Base-by-base conservation (phyloP, 2,888 invertebrate genomes). In the Epistrophella euchroma region DNA sequence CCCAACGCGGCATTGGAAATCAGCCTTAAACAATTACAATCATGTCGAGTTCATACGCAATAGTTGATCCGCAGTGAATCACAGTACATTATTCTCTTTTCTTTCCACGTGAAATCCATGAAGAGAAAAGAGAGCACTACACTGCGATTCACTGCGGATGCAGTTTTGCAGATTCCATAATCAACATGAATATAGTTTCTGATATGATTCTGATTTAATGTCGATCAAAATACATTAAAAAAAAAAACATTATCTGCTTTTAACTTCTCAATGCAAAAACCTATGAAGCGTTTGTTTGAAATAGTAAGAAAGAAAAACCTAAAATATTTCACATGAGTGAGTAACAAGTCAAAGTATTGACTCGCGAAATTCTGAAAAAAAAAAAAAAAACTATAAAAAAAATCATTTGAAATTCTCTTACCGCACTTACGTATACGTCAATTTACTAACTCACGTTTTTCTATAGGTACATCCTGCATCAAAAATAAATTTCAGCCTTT, bases 331-430 rank as follows among this genome's bases (percentile, higher is more conserved):
- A 40, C 15, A 45, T 45, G 9, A 17, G 17, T 45, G 9, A 17
- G 45, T 45, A 9, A 45, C 1, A 45, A 45, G 17, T 32, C 13
- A 58, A 22, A 56, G 64, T 22, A 15, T 52, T 74, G 55, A 55
- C 19, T 74, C 15, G 32, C 15, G 62, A 45, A 28, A 43, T 19
- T 7, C 7, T 37, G n/a, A n/a, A n/a, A 17, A 2, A 37, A 35
- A 58, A 35, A 22, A 37, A 37, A 37, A 22, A 37, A 6, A 1
- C 4, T 32, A 32, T 7, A 32, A 25, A 56, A 60, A 43, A 55
- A 74, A 40, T 64, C 40, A 56, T 75, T 75, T 45, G 50, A 15
- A 45, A 58, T 79, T 40, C 19, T 28, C 10, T 43, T 55, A 35
- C 58, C 43, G 13, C 45, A 47, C 32, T 3, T 4, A 25, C 25